Conservation (phyloP, 1,140 invertebrate species). For the Trichonephila clavata region DNA sequence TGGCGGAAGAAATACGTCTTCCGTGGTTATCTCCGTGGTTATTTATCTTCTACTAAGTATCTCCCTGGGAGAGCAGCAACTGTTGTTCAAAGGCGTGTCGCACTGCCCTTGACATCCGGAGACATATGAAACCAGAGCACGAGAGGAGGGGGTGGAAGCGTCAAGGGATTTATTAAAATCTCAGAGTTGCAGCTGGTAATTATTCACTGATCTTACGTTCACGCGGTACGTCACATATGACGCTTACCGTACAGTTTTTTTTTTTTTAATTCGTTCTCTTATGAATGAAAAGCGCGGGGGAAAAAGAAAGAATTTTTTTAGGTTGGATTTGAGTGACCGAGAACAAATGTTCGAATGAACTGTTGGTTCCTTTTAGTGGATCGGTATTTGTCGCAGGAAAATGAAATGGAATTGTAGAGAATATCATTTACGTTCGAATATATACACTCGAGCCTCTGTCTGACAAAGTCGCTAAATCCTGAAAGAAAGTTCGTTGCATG, state of each 20-base stretch:
- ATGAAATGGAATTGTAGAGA: too few relatives aligned
- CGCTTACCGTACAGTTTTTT: not conserved
- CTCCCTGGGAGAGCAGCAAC: constrained; percentile 9
- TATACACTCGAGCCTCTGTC: too few relatives aligned
- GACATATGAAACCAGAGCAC: not conserved
- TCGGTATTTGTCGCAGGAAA: too few relatives aligned
- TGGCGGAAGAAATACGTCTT: not conserved
- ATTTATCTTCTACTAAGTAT: constrained; percentile 4
- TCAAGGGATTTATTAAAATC: constrained; percentile 18
- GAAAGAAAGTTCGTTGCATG: too few relatives aligned
- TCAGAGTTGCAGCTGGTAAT: not conserved
- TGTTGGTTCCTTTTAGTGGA: not conserved
- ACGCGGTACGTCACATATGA: not conserved
- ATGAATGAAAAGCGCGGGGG: not conserved
- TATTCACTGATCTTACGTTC: not conserved
- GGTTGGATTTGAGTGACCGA: not conserved
- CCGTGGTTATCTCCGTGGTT: not conserved
- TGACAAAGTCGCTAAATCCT: too few relatives aligned
- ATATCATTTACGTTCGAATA: too few relatives aligned
- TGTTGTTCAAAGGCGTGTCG: not conserved
- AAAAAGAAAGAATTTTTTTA: not conserved
- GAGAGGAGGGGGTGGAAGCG: not conserved
- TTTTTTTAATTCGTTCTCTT: not conserved
- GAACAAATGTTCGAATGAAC: not conserved
- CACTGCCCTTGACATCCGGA: not conserved